phyloP scores from a whole-genome alignment of 2,113 vertebrate genomes.

The Sylvia atricapilla region DNA sequence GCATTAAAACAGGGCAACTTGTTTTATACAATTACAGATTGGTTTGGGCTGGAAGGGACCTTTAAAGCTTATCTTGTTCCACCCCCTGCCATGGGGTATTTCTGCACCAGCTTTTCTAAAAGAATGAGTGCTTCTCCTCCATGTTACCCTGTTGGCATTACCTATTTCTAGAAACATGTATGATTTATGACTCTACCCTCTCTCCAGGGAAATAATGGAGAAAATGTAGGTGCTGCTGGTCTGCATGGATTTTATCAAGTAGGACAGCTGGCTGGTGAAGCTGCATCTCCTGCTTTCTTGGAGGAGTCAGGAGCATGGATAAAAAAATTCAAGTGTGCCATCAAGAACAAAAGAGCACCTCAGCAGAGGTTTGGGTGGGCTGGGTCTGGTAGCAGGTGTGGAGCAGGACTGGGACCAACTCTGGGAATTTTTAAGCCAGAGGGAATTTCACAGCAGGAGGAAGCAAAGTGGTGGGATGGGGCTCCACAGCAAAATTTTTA shows the following conservation, averaged over 20 bases:
- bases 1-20: not conserved
- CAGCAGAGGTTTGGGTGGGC: not conserved
- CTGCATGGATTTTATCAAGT: not conserved
- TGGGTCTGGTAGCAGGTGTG: not conserved
- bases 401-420: not conserved
- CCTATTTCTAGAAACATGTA: not conserved
- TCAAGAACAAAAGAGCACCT: not conserved
- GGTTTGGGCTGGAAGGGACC: not conserved
- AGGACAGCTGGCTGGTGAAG: not conserved
- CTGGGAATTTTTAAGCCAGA: not conserved
- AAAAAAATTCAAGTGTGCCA: not conserved
- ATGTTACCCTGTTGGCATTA: not conserved
- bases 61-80: not conserved
- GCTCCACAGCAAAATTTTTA: not conserved
- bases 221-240: not conserved
- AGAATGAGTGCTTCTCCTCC: not conserved
- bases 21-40: not conserved
- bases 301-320: not conserved
- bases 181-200: not conserved
- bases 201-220: not conserved
- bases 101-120: not conserved
- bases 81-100: not conserved
- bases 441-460: not conserved
- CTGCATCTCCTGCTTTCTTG: not conserved
- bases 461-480: fast-evolving